Conservation (phyloP, 53 echinoderm and acorn worm genomes). For the Patiria pectinifera region DNA sequence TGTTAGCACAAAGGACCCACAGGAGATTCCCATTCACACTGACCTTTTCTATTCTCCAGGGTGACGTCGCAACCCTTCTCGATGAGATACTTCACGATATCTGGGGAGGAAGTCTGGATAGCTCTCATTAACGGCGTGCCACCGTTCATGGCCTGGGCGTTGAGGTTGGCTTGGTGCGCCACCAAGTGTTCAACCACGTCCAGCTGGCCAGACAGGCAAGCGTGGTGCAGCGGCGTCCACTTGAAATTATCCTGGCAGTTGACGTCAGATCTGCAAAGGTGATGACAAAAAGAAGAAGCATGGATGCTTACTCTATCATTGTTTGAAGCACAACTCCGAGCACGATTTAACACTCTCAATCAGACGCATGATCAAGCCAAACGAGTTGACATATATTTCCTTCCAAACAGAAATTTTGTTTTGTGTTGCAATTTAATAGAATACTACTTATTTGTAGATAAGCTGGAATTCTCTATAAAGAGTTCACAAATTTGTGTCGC, state of each 20-base stretch:
- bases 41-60: conserved; percentile 96
- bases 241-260: conserved; percentile 88
- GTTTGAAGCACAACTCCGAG: too few relatives aligned
- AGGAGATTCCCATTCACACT: neutral
- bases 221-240: conserved; percentile 97
- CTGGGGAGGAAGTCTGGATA: conserved; percentile 86
- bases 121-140: conserved; percentile 98
- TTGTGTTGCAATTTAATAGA: too few relatives aligned
- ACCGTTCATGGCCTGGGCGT: conserved; percentile 91
- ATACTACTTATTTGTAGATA: too few relatives aligned
- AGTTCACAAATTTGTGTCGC: too few relatives aligned
- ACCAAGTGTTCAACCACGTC: conserved; percentile 84
- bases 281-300: neutral
- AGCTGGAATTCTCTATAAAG: too few relatives aligned
- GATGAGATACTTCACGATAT: conserved; percentile 90
- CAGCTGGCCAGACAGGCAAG: conserved; percentile 90
- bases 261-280: conserved; percentile 72
- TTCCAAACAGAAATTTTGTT: too few relatives aligned
- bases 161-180: conserved; percentile 78
- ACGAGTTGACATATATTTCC: too few relatives aligned
- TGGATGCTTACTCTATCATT: too few relatives aligned
- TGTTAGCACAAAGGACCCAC: too few relatives aligned
- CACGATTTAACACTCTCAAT: too few relatives aligned
- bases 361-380: too few relatives aligned
- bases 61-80: conserved; percentile 90